Conservation (phyloP, 2,797 vertebrate genomes). For the Betta splendens region DNA sequence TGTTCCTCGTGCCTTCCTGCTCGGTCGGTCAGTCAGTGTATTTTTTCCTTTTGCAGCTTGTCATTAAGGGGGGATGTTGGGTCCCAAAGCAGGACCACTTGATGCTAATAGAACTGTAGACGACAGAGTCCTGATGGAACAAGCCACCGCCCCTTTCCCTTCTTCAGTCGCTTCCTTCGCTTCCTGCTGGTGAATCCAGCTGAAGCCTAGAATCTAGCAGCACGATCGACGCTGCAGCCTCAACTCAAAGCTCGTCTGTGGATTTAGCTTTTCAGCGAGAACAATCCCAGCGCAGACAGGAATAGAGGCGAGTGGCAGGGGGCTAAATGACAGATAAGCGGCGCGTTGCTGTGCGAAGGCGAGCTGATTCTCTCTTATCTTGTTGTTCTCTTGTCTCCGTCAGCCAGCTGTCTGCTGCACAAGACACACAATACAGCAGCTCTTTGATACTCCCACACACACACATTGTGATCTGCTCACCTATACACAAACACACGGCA, state of each 20-base stretch:
- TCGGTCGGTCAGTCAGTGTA: too few relatives aligned
- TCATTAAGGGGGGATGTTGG: too few relatives aligned
- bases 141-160: too few relatives aligned
- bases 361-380: constrained; percentile 61
- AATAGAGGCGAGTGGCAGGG: background rate
- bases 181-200: too few relatives aligned
- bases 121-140: too few relatives aligned
- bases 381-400: constrained; percentile 62
- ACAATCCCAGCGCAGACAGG: background rate
- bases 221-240: background rate
- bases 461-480: constrained; percentile 4
- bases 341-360: constrained; percentile 32
- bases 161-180: too few relatives aligned
- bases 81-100: too few relatives aligned
- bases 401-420: constrained; percentile 52
- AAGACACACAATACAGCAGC: constrained; percentile 15
- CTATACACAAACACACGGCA: constrained; percentile 14
- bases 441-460: constrained; percentile 29
- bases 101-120: too few relatives aligned
- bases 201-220: too few relatives aligned
- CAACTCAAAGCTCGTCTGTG: background rate
- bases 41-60: too few relatives aligned
- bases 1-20: too few relatives aligned
- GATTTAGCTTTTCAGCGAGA: constrained; percentile 14
- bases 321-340: constrained; percentile 2